Evolutionary conservation across 2,113 vertebrate species (phyloP), one percentile per base, ranked within the genome.

Genomic region (Leptobrachium leishanense): DNA sequence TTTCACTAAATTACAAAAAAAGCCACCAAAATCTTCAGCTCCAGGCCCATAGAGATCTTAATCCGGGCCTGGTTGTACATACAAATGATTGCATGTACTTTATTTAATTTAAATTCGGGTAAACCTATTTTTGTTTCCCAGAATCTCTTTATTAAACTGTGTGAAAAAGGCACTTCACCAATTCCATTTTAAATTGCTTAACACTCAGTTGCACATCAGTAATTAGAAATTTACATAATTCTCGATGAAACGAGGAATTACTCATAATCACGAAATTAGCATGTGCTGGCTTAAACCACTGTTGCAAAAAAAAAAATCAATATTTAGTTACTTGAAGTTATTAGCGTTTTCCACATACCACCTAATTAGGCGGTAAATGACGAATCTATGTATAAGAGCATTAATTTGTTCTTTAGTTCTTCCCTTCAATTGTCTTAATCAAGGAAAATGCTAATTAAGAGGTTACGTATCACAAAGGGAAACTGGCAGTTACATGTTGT

Each of bases 381-480:
- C 62, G 54, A 59, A 20, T 63, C 55, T 54, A 55, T 62, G 43
- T 71, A 70, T 62, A 77, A 41, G 54, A 77, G 54, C 68, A 44
- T 77, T 70, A 20, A 39, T 69, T 43, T 68, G 31, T 70, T 62
- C 68, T 63, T 46, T 71, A 63, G 67, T 62, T 31, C 54, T 63
- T 77, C 75, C 53, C 11, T 39, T 77, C 40, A 70, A 63, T 77
- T 62, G 54, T 41, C 76, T 71, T 77, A 70, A 77, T 70, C 46
- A 90, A 86, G 13, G 81, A 44, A 64, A 15, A 2, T 82, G 2
- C 83, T 84, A 82, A 84, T 67, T 40, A 79, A 50, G 9, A 15
- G 69, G 0, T 84, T 85, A 8, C 83, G 87, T 55, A 85, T 84
- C 72, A 59, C 53, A 31, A 85, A 59, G 82, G 81, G 87, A 86